Base-by-base conservation (phyloP, 2,797 vertebrate species). In the Sebastes hopkinsi region DNA sequence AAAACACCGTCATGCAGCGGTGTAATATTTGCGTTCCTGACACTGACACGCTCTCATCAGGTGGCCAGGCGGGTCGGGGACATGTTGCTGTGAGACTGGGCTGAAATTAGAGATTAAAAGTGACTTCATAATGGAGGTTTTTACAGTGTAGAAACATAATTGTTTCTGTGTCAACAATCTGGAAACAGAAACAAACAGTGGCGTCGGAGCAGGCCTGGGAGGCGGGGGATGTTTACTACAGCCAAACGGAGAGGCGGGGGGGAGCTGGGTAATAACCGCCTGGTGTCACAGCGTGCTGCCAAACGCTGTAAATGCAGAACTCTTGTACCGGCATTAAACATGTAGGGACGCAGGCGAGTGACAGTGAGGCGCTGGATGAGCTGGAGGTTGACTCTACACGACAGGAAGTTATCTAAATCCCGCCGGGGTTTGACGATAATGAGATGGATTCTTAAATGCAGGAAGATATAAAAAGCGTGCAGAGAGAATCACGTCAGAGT, bases 311-410 rank as follows among this genome's bases (percentile, higher is more conserved):
- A 90, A 92, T 92, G 86, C 84, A 89, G 5, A 88, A 91, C 58
- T 91, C 87, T 71, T 93, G 89, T 92, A 88, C 23, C 46, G 3
- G 29, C 83, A 89, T 91, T 91, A 93, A 94, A 94, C 75, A 93
- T 93, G 88, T 52, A 92, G 78, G 22, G 55, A 79, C 65, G 75
- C 27, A 27, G 74, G 50, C 14, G 73, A 72, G 84, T 77, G 88
- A 89, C 83, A 84, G 79, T 5, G 62, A 79, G 82, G 66, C 68
- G 16, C 65, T 3, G 77, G 79, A 77, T 61, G 77, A 89, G 77
- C 58, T 30, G 16, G 22, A 88, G 62, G 46, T 14, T 29, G 81
- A 85, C 38, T 87, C 50, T 13, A 88, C 89, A 72, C 69, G 87
- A 92, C 89, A 90, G 91, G 80, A 81, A 81, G 84, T 88, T 62